Conservation (phyloP, 1,140 invertebrate genomes). For the Micrasema longulum region DNA sequence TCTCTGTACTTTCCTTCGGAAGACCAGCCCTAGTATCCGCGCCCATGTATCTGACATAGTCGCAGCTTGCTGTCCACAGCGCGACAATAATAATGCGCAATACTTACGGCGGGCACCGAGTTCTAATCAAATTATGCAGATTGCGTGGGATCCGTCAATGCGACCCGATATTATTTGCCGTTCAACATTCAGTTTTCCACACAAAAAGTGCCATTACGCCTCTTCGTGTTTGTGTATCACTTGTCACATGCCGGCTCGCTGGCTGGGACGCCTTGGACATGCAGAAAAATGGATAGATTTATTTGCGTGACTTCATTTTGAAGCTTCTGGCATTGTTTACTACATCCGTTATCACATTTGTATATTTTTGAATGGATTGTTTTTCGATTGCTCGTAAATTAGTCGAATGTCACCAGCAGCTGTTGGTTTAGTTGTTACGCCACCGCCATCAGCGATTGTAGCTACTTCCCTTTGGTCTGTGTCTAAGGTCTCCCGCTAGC, state of each 20-base stretch:
- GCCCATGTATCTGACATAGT: too few relatives aligned
- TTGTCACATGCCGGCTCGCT: constrained; percentile 23
- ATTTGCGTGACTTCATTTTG: constrained; percentile 24
- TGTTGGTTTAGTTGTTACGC: neutral
- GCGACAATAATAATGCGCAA: neutral
- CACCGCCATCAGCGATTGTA: neutral
- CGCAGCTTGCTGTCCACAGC: neutral
- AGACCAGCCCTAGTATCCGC: too few relatives aligned
- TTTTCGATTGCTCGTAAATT: too few relatives aligned
- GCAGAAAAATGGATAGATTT: constrained; percentile 2
- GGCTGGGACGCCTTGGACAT: constrained; percentile 31
- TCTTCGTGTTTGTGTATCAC: constrained; percentile 45
- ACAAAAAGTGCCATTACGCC: constrained; percentile 47
- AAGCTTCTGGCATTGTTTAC: constrained; percentile 16
- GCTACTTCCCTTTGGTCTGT: neutral
- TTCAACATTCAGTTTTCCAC: constrained; percentile 36
- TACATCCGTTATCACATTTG: too few relatives aligned
- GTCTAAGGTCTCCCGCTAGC: constrained; percentile 29
- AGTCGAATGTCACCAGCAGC: neutral
- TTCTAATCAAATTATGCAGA: constrained; percentile 23
- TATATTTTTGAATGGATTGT: too few relatives aligned
- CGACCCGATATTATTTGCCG: constrained; percentile 20
- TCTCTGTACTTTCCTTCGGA: too few relatives aligned
- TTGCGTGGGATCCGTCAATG: constrained; percentile 38
- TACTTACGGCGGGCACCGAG: neutral